A percentile compares a stretch with the other conserved stretches of the same genome.
These are phyloP conservation scores for Bombus confusus DNA, from an alignment of 1,140 invertebrate genomes.

Conservation along the genomic window DNA sequence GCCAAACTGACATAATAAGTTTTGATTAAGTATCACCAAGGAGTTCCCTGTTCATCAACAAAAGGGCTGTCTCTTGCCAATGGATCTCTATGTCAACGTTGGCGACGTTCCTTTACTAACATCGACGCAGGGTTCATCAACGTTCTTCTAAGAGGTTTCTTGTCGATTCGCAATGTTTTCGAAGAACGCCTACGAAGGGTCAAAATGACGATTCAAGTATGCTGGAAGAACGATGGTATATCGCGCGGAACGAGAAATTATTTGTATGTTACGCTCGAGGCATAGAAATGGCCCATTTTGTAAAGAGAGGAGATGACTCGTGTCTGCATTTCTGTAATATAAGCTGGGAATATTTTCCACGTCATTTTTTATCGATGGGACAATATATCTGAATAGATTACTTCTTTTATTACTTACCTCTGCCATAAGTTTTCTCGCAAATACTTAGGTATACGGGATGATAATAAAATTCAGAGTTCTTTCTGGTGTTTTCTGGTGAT, in stretches of 20 bases:
- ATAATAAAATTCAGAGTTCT: neutral
- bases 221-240: too few species aligned
- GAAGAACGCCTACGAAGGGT: conserved; percentile 18
- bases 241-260: neutral
- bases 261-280: neutral
- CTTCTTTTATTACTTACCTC: too few species aligned
- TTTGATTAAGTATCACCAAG: conserved; percentile 62
- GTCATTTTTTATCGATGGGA: neutral
- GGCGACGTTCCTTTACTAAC: conserved; percentile 55
- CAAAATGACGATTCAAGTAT: conserved; percentile 1
- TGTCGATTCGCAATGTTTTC: conserved; percentile 56
- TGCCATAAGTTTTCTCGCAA: neutral
- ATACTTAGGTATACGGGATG: neutral
- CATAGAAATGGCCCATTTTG: neutral
- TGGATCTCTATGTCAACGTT: conserved; percentile 32
- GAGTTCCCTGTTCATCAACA: conserved; percentile 51
- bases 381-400: neutral
- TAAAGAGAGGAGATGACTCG: neutral
- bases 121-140: conserved; percentile 49
- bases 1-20: conserved; percentile 61
- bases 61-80: conserved; percentile 34
- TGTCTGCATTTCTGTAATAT: neutral
- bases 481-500: neutral
- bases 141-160: conserved; percentile 60
- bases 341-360: neutral